These are phyloP conservation scores for Ptilodon capucinus DNA, from an alignment of 2,888 invertebrate genomes.

Conservation along the genomic window DNA sequence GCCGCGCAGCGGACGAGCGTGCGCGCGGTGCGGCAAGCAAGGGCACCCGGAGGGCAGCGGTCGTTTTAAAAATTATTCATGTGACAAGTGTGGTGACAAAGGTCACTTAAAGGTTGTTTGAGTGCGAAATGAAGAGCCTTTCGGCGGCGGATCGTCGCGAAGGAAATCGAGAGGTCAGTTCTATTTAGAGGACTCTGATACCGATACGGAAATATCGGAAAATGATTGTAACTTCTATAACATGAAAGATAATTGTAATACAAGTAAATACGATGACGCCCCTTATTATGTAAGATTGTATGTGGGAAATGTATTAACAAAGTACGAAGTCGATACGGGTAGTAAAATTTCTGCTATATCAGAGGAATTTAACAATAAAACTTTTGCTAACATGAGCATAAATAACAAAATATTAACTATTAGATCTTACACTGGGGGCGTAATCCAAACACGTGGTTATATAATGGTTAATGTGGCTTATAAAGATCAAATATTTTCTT, in stretches of 20 bases:
- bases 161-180: neutral
- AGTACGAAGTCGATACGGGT: constrained; percentile 8
- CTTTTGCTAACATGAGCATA: neutral
- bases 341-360: constrained; percentile 7
- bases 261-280: constrained; percentile 2
- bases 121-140: neutral
- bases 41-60: constrained; percentile 1
- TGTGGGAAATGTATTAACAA: neutral
- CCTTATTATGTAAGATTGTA: constrained; percentile 2
- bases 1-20: neutral
- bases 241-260: neutral
- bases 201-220: neutral
- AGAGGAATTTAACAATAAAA: constrained; percentile 1
- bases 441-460: constrained; percentile 7
- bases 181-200: neutral
- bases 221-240: constrained; percentile 1
- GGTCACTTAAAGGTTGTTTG: constrained; percentile 10
- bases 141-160: neutral
- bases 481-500: neutral
- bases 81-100: constrained; percentile 2
- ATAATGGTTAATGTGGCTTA: constrained; percentile 1
- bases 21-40: constrained; percentile 10
- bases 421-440: constrained; percentile 5
- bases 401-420: constrained; percentile 1
- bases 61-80: constrained; percentile 1